A percentile compares a stretch with the other conserved stretches of the same genome.
Evolutionary conservation across 2,888 invertebrate genomes (phyloP).

Genomic region (Pachliopta kotzebuea): DNA sequence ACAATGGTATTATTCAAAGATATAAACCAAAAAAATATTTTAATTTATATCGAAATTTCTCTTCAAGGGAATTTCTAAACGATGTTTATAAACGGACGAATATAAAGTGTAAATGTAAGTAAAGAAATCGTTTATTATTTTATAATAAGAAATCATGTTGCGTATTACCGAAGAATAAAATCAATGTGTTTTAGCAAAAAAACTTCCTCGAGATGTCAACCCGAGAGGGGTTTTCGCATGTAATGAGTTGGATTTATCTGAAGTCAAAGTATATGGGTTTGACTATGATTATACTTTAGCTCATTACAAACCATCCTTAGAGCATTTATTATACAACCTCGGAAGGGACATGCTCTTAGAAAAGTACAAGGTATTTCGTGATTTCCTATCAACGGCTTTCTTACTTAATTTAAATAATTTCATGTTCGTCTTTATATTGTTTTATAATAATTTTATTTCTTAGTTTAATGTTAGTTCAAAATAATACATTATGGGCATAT

Average conservation of each 20-base stretch:
- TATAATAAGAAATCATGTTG: too few species aligned
- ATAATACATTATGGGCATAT: background rate
- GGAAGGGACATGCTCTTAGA: constrained; percentile 92
- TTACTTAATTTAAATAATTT: constrained; percentile 6
- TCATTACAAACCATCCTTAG: constrained; percentile 94
- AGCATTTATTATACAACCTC: constrained; percentile 93
- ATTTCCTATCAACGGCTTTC: constrained; percentile 16
- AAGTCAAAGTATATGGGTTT: constrained; percentile 97
- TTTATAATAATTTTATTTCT: too few species aligned
- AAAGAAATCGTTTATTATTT: constrained; percentile 23
- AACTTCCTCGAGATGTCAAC: constrained; percentile 92
- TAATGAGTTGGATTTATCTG: constrained; percentile 94
- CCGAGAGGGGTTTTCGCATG: constrained; percentile 96
- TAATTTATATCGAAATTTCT: constrained; percentile 46
- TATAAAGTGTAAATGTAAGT: constrained; percentile 87
- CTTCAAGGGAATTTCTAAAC: constrained; percentile 70
- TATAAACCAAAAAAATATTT: constrained; percentile 43
- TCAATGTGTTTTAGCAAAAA: constrained; percentile 84
- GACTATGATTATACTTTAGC: constrained; percentile 99
- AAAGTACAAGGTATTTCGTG: constrained; percentile 87
- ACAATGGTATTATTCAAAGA: constrained; percentile 45
- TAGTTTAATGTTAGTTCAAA: too few species aligned
- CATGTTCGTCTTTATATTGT: background rate
- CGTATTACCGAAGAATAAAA: background rate
- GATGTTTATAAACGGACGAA: constrained; percentile 84